These are phyloP conservation scores for Myrmecophaga tridactyla DNA, from an alignment of 2,113 vertebrate species.

Conservation along the genomic window DNA sequence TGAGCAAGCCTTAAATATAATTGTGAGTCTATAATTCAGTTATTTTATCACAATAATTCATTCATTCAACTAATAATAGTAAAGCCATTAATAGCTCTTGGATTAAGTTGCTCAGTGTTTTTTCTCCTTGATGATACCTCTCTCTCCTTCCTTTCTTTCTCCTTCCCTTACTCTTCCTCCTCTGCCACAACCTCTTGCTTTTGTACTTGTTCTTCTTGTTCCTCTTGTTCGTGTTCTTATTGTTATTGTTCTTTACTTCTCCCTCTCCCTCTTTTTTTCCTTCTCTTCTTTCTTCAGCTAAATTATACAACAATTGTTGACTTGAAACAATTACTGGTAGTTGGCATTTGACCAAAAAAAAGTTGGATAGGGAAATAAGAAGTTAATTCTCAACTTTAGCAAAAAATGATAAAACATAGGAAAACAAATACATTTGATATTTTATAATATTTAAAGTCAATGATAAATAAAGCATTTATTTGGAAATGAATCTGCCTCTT, in stretches of 20 bases:
- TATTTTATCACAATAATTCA: neutral
- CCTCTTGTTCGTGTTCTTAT: neutral
- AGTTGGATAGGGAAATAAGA: constrained; percentile 6
- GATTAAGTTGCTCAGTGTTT: neutral
- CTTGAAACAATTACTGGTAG: neutral
- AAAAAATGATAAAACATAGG: neutral
- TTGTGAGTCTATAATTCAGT: neutral
- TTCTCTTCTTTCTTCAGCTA: neutral
- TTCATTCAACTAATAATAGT: neutral
- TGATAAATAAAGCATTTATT: neutral
- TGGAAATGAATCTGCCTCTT: neutral
- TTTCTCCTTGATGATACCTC: neutral
- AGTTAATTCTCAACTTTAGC: neutral
- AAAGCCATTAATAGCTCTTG: neutral
- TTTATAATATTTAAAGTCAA: neutral
- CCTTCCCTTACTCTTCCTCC: neutral
- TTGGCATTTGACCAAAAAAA: neutral
- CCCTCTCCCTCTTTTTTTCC: neutral
- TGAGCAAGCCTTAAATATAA: neutral
- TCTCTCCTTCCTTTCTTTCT: neutral
- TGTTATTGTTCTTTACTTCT: no score
- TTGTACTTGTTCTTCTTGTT: neutral
- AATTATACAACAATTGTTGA: neutral
- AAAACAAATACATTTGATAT: neutral
- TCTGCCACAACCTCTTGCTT: neutral